Base-by-base conservation (phyloP, 2,888 invertebrate species). In the Ephialtes manifestator region DNA sequence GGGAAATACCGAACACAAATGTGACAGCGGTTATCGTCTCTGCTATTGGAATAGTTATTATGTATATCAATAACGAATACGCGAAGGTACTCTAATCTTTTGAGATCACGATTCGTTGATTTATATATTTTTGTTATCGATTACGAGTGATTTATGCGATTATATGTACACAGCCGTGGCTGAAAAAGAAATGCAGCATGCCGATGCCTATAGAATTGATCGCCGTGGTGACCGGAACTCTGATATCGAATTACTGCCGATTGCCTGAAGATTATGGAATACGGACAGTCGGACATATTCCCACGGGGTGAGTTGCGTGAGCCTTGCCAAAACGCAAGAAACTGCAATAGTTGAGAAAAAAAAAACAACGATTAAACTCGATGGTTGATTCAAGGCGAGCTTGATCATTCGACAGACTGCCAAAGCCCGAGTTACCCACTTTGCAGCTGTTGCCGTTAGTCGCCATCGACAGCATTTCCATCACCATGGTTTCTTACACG, bases 161-260 rank as follows among this genome's bases (percentile, higher is more conserved):
- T 58, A 63, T 72, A 43, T 81, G 78, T 51, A 92, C 92, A 94
- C 94, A 96, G 95, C 96, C 96, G 0, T 94, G 94, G 89, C 89
- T 95, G 15, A 95, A 95, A 7, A 96, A 96, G 91, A 95, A 94
- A 85, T 95, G 96, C 74, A 95, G 95, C 67, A 95, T 97, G 90
- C 97, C 97, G 0, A 93, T 97, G 63, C 97, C 97, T 0, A 96
- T 96, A 70, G 97, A 98, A 92, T 94, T 98, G 43, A 95, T 97
- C 58, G 96, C 96, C 31, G 97, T 97, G 1, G 94, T 96, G 24
- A 93, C 95, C 43, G 97, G 96, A 81, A 97, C 97, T 1, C 89
- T 96, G 15, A 94, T 96, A 8, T 97, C 97, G 3, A 95, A 95
- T 87, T 95, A 95, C 86, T 94, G 95, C 60, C 90, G 95, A 65